Evolutionary conservation across 2,797 vertebrate species (phyloP), one percentile per base, ranked within the genome.

Genomic region (Rhadinocentrus ornatus): DNA sequence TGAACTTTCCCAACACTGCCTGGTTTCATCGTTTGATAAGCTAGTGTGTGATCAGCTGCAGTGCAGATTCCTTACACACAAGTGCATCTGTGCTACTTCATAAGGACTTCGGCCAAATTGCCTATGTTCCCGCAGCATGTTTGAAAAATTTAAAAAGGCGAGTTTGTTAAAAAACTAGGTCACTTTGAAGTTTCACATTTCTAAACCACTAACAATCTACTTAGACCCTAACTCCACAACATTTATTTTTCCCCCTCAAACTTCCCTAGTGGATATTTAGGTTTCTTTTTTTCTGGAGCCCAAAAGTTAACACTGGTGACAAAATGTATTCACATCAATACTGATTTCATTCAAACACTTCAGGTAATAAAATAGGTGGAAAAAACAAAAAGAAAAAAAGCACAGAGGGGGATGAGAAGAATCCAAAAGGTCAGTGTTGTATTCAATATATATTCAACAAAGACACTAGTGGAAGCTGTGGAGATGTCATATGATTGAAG

Each of bases 151-250:
- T 69, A 78, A 73, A 80, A 84, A 78, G 83, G 73, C 53, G 65
- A 46, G 66, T 56, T 61, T 78, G 37, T 46, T 1, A 18, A 66
- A 80, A 88, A 94, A 91, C 78, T 92, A 82, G 90, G 92, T 92
- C 88, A 90, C 88, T 91, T 89, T 89, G 86, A 89, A 84, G 68
- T 78, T 84, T 71, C 73, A 78, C 80, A 75, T 87, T 86, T 90
- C 78, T 79, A 85, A 90, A 86, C 80, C 69, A 75, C 75, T 62
- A 77, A 87, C 85, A 89, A 91, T 89, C 87, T 84, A 75, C 85
- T 92, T 71, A 80, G 61, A 86, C 80, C 81, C 73, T 62, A 80
- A 85, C 82, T 83, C 77, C 76, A 82, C 81, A 89, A 44, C 35
- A 12, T 37, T 59, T 27, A 13, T 67, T 62, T 69, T 27, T 20